Evolutionary conservation across 2,888 invertebrate species (phyloP).

Genomic region (Macrosoma leucophasiata): DNA sequence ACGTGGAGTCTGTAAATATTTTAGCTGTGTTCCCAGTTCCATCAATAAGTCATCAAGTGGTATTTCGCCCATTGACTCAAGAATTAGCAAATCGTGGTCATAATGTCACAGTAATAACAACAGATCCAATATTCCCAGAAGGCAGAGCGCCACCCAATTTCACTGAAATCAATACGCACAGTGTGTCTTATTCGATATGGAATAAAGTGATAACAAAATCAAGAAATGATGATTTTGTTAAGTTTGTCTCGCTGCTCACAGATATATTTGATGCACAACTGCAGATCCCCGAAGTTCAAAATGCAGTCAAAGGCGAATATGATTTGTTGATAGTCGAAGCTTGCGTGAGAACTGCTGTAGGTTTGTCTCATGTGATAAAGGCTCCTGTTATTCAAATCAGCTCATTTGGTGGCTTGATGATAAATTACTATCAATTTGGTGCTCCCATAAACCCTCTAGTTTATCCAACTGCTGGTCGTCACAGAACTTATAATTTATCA

Average conservation of each 20-base stretch:
- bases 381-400: conserved; percentile 38
- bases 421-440: conserved; percentile 28
- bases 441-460: conserved; percentile 33
- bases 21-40: conserved; percentile 40
- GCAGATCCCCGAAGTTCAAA: conserved; percentile 25
- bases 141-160: conserved; percentile 29
- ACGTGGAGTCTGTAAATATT: conserved; percentile 36
- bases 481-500: conserved; percentile 29
- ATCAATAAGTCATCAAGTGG: conserved; percentile 45
- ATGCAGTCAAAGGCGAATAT: conserved; percentile 27
- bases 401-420: conserved; percentile 28
- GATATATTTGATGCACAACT: conserved; percentile 26
- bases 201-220: background rate
- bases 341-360: conserved; percentile 22
- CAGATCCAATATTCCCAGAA: conserved; percentile 32
- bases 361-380: conserved; percentile 35
- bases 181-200: conserved; percentile 23
- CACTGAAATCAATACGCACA: conserved; percentile 36
- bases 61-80: conserved; percentile 33
- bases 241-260: conserved; percentile 4
- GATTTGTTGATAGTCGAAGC: conserved; percentile 41
- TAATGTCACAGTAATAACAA: conserved; percentile 38
- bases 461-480: conserved; percentile 28
- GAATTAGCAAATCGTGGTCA: conserved; percentile 45
- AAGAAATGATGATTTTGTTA: conserved; percentile 15